phyloP scores from a whole-genome alignment of 2,888 invertebrate species.

The Andrena chrysosceles region DNA sequence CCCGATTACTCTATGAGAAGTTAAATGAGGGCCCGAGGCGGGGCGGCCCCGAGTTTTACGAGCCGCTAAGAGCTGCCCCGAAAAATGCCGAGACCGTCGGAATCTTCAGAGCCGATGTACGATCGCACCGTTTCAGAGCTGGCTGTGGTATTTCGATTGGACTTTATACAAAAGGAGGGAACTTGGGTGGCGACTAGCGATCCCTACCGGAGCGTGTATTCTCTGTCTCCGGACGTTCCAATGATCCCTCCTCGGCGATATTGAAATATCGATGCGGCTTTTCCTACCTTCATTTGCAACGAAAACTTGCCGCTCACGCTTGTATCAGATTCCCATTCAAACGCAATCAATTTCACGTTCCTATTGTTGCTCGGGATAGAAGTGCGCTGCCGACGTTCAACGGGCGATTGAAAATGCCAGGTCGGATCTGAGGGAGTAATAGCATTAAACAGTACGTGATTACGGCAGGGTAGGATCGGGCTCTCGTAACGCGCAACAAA shows the following conservation, averaged over 20 bases:
- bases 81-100: conserved; percentile 24
- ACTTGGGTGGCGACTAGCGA: neutral
- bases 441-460: conserved; percentile 17
- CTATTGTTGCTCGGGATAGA: neutral
- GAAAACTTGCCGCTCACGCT: conserved; percentile 7
- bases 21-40: conserved; percentile 60
- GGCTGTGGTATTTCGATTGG: neutral
- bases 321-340: conserved; percentile 7
- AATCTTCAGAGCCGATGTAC: conserved; percentile 12
- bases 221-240: neutral
- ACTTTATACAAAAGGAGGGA: neutral
- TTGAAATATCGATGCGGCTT: conserved; percentile 2
- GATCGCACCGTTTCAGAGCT: conserved; percentile 5
- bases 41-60: conserved; percentile 37
- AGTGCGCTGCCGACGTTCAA: neutral
- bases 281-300: neutral
- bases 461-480: neutral
- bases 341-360: neutral
- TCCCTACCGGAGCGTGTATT: neutral
- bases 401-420: neutral
- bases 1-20: conserved; percentile 61
- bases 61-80: neutral
- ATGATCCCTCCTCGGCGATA: neutral
- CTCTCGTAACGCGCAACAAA: neutral
- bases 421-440: neutral